Evolutionary conservation across 1,140 invertebrate genomes (phyloP).

Genomic region (Caenorhabditis remanei): DNA sequence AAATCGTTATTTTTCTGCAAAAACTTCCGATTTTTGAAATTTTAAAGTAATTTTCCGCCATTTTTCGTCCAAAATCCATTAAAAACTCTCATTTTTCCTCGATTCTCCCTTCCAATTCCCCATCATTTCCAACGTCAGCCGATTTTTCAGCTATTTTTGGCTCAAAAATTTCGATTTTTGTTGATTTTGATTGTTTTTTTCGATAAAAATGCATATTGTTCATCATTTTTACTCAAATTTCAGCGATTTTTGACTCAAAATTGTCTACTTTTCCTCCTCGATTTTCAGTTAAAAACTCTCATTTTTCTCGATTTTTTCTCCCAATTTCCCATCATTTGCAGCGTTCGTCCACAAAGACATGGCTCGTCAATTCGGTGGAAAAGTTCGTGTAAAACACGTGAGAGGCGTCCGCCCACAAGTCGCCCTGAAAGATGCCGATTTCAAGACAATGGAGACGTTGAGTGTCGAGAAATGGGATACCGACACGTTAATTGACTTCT

Average conservation of each 20-base stretch:
- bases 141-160: no score
- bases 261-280: no score
- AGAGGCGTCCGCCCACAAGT: conserved; percentile 74
- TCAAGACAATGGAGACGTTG: conserved; percentile 61
- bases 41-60: neutral
- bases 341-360: conserved; percentile 75
- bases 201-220: neutral
- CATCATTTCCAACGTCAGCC: conserved; percentile 70
- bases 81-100: conserved; percentile 33
- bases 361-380: conserved; percentile 73
- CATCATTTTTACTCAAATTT: no score
- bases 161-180: no score
- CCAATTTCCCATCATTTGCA: conserved; percentile 62
- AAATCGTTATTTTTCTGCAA: no score
- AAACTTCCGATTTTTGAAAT: no score
- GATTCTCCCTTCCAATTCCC: conserved; percentile 26
- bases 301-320: neutral
- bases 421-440: conserved; percentile 71
- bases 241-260: no score
- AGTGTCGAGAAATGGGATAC: conserved; percentile 76
- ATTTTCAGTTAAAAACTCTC: conserved; percentile 36
- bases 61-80: neutral
- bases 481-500: conserved; percentile 73
- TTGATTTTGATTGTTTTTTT: no score
- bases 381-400: conserved; percentile 73